Evolutionary conservation across 2,797 vertebrate genomes (phyloP).

Genomic region (Emydoidea blandingii): DNA sequence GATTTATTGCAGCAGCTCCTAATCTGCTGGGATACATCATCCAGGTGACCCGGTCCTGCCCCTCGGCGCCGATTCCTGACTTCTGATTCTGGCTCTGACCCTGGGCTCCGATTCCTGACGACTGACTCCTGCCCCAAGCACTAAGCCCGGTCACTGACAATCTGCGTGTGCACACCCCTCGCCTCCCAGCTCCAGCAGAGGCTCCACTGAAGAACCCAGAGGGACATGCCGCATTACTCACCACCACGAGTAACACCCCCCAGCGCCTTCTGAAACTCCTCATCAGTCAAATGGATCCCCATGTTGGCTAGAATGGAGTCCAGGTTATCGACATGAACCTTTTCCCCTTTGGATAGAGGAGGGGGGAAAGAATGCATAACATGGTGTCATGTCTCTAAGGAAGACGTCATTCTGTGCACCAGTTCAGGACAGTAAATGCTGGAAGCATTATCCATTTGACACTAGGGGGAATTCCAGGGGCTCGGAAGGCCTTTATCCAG

Average conservation of each 20-base stretch:
- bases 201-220: background rate
- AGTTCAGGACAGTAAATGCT: background rate
- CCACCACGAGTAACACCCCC: background rate
- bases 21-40: background rate
- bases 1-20: background rate
- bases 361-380: background rate
- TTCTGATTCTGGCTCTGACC: too few species aligned
- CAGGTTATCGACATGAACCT: background rate
- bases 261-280: slow-evolving; percentile 40
- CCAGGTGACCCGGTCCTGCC: background rate
- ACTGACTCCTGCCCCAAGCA: background rate
- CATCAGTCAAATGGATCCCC: slow-evolving; percentile 34
- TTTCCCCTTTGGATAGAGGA: slow-evolving; percentile 43
- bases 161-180: background rate
- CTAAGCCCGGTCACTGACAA: background rate
- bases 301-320: slow-evolving; percentile 3
- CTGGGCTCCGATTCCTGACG: background rate
- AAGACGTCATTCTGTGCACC: background rate
- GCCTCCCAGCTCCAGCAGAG: background rate
- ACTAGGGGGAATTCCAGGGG: background rate
- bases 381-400: background rate
- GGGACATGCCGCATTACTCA: background rate
- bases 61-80: background rate
- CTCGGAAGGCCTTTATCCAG: background rate
- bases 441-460: background rate